phyloP scores from a whole-genome alignment of 2,888 invertebrate genomes.

The Halictus ligatus region DNA sequence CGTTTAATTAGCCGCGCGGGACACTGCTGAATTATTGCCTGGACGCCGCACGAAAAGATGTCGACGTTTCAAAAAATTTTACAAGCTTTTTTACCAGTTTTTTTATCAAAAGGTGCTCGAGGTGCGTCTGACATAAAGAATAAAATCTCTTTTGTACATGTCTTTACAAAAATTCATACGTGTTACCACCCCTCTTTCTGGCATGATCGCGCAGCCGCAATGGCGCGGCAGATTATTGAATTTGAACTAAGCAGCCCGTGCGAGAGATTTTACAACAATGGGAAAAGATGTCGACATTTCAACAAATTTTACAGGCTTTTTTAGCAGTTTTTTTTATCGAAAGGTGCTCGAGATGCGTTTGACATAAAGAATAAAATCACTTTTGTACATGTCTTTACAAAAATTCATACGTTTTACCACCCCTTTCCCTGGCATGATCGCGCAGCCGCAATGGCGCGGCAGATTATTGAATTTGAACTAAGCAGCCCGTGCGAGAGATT shows the following conservation, averaged over 20 bases:
- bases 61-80: too few species aligned
- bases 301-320: too few species aligned
- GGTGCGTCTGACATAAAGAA: too few species aligned
- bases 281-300: neutral
- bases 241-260: conserved; percentile 34
- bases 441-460: conserved; percentile 5
- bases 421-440: neutral
- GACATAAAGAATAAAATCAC: neutral
- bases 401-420: neutral
- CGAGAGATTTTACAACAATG: conserved; percentile 37
- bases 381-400: neutral
- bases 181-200: neutral
- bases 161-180: neutral
- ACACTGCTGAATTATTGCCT: conserved; percentile 37
- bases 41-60: neutral
- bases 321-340: neutral
- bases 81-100: neutral
- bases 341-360: too few species aligned
- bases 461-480: conserved; percentile 48
- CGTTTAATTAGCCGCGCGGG: conserved; percentile 65
- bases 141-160: neutral
- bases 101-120: neutral
- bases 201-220: conserved; percentile 8
- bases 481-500: conserved; percentile 28
- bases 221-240: conserved; percentile 37